These are phyloP conservation scores for Penaeus indicus DNA, from an alignment of 1,140 invertebrate species.

Conservation along the genomic window DNA sequence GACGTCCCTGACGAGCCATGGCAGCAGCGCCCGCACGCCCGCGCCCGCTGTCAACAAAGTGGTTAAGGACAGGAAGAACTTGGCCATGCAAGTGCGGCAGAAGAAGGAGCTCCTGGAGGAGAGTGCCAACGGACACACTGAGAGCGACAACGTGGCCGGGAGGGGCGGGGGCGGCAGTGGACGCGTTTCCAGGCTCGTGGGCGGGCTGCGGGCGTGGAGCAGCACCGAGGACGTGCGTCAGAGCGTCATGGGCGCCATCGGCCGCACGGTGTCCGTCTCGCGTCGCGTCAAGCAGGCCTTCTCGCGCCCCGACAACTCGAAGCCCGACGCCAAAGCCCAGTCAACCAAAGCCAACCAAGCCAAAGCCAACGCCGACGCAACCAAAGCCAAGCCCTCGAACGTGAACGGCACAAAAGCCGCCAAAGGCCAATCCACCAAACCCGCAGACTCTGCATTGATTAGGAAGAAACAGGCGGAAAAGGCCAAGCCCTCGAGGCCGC, in stretches of 20 bases:
- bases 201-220: constrained; percentile 64
- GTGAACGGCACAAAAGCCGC: not conserved
- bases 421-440: not conserved
- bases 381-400: not conserved
- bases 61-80: constrained; percentile 58
- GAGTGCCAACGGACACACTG: constrained; percentile 18
- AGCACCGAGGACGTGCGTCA: constrained; percentile 65
- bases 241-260: constrained; percentile 63
- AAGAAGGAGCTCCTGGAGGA: constrained; percentile 57
- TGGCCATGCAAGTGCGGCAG: constrained; percentile 58
- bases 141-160: not conserved
- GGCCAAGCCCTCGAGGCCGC: constrained; percentile 1
- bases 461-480: not conserved
- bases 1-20: constrained; percentile 23
- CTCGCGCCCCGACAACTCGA: constrained; percentile 4
- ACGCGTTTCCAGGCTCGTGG: constrained; percentile 61
- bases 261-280: constrained; percentile 54
- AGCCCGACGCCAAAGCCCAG: not conserved
- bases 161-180: constrained; percentile 40
- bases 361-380: constrained; percentile 19
- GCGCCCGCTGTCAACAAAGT: constrained; percentile 40
- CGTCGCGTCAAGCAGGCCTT: constrained; percentile 54
- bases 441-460: not conserved
- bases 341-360: constrained; percentile 16
- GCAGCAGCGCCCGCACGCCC: not conserved